Conservation (phyloP, 2,797 vertebrate species). For the Rhinatrema bivittatum region DNA sequence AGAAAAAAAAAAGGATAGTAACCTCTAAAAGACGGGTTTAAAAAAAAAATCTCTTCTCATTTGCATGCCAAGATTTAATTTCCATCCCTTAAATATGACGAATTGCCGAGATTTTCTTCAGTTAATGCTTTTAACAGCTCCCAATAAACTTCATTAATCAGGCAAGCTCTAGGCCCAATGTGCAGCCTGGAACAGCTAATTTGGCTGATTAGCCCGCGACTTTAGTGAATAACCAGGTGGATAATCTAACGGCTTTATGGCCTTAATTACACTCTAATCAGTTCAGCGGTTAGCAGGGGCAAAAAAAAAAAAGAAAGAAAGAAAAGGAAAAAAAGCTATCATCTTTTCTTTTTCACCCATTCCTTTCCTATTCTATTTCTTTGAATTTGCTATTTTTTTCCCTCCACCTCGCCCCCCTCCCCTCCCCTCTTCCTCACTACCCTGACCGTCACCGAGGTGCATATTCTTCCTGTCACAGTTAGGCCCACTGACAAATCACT, state of each 20-base stretch:
- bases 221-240: constrained; percentile 97
- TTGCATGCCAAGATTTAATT: constrained; percentile 92
- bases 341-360: constrained; percentile 27
- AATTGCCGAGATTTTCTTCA: constrained; percentile 93
- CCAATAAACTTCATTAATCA: constrained; percentile 99
- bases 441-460: constrained; percentile 25
- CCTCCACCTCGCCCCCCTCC: not conserved
- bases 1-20: constrained; percentile 23
- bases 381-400: not conserved
- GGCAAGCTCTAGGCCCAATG: constrained; percentile 74
- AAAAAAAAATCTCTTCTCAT: constrained; percentile 62
- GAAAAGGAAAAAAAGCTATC: constrained; percentile 16
- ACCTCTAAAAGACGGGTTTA: constrained; percentile 59
- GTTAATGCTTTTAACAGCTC: constrained; percentile 98
- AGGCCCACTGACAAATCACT: constrained; percentile 85
- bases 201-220: constrained; percentile 86
- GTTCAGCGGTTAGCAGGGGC: constrained; percentile 84
- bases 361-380: not conserved
- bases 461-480: constrained; percentile 59
- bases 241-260: constrained; percentile 96
- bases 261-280: constrained; percentile 99
- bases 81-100: constrained; percentile 96
- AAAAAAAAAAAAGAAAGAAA: constrained; percentile 47
- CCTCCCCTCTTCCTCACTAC: constrained; percentile 21
- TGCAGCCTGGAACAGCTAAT: constrained; percentile 75